phyloP scores from a whole-genome alignment of 2,113 vertebrate species.

The Stictonetta naevosa region DNA sequence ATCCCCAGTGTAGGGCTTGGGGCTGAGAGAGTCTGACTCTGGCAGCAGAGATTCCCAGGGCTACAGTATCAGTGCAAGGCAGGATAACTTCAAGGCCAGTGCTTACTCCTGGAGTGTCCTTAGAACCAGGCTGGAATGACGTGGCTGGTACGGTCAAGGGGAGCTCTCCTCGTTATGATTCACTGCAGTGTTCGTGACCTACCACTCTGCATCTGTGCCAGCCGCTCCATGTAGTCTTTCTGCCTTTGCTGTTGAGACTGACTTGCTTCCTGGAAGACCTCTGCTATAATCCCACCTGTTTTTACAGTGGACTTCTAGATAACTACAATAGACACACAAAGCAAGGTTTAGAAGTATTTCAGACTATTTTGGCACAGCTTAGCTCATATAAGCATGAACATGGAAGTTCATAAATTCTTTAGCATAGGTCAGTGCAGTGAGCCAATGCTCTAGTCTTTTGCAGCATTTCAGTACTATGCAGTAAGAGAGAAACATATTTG shows the following conservation, averaged over 20 bases:
- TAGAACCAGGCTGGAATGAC: neutral
- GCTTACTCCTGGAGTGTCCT: neutral
- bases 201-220: neutral
- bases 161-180: neutral
- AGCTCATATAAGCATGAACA: neutral
- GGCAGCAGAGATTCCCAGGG: neutral
- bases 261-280: neutral
- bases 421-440: neutral
- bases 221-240: accelerated
- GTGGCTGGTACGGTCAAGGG: neutral
- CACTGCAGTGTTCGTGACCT: neutral
- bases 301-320: neutral
- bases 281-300: neutral
- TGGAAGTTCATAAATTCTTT: neutral
- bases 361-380: neutral
- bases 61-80: neutral
- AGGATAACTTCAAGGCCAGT: neutral
- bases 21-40: neutral
- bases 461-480: neutral
- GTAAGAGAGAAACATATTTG: neutral
- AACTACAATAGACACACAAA: accelerated
- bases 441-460: neutral
- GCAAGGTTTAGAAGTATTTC: neutral
- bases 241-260: neutral
- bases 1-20: neutral